phyloP scores from a whole-genome alignment of 2,113 vertebrate genomes.

The Colius striatus region DNA sequence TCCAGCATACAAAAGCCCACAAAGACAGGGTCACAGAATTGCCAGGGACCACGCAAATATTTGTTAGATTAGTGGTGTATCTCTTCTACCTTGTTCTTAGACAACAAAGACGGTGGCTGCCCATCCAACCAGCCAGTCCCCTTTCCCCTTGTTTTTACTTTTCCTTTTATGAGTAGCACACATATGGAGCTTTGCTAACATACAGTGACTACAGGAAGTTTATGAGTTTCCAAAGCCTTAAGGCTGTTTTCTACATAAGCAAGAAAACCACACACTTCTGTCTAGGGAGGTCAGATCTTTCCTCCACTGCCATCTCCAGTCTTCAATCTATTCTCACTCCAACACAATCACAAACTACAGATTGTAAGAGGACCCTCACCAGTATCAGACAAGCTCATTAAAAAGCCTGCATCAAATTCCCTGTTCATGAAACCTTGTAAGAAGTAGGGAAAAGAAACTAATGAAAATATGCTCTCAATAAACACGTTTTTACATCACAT shows the following conservation, averaged over 20 bases:
- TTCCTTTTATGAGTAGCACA: background rate
- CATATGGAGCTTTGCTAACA: background rate
- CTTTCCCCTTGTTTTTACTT: background rate
- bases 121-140: background rate
- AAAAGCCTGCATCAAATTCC: background rate
- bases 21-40: background rate
- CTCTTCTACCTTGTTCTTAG: background rate
- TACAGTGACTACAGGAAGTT: background rate
- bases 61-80: background rate
- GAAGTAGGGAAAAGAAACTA: background rate
- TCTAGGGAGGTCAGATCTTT: background rate
- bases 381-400: background rate
- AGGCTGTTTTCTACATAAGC: background rate
- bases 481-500: accelerated
- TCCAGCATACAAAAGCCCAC: background rate
- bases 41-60: background rate
- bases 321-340: background rate
- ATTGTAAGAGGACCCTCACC: background rate
- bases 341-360: background rate
- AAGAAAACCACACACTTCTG: background rate
- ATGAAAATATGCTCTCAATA: background rate
- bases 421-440: background rate
- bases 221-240: background rate
- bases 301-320: background rate
- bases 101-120: background rate